Percentiles rank a stretch among this genome's conserved stretches.
phyloP scores from a whole-genome alignment of 2,888 invertebrate species.

The Apomyelois bistriatella region DNA sequence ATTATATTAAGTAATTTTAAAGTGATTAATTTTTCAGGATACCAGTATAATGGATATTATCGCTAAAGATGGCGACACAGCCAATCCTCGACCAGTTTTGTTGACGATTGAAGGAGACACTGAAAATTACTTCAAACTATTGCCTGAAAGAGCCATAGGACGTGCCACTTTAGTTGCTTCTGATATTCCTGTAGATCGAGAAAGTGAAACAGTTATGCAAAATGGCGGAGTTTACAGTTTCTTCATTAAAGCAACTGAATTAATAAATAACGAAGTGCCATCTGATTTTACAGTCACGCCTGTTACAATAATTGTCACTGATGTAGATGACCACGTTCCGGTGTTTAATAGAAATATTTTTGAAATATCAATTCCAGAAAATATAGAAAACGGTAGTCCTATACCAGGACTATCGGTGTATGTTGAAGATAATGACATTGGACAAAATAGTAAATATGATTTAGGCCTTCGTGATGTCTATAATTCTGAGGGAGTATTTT shows the following conservation, averaged over 20 bases:
- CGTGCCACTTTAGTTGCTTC: slow-evolving; percentile 82
- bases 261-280: slow-evolving; percentile 85
- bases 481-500: slow-evolving; percentile 80
- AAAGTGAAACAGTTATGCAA: slow-evolving; percentile 85
- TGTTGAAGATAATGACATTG: slow-evolving; percentile 86
- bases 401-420: slow-evolving; percentile 86
- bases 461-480: slow-evolving; percentile 80
- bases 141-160: slow-evolving; percentile 77
- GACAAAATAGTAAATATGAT: slow-evolving; percentile 85
- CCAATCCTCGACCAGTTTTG: slow-evolving; percentile 83
- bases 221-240: slow-evolving; percentile 90
- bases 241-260: slow-evolving; percentile 85
- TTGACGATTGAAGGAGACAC: slow-evolving; percentile 85
- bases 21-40: slow-evolving; percentile 50
- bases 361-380: slow-evolving; percentile 87
- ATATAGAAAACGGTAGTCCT: slow-evolving; percentile 84
- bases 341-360: slow-evolving; percentile 84
- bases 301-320: slow-evolving; percentile 88
- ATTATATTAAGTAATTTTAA: no score
- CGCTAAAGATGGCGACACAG: slow-evolving; percentile 90
- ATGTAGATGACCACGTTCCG: slow-evolving; percentile 88
- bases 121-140: slow-evolving; percentile 83
- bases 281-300: slow-evolving; percentile 84
- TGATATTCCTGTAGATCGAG: slow-evolving; percentile 84
- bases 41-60: slow-evolving; percentile 84